A percentile compares a stretch with the other conserved stretches of the same genome.
Evolutionary conservation across 2,888 invertebrate species (phyloP).

Genomic region (Thumatha senex): DNA sequence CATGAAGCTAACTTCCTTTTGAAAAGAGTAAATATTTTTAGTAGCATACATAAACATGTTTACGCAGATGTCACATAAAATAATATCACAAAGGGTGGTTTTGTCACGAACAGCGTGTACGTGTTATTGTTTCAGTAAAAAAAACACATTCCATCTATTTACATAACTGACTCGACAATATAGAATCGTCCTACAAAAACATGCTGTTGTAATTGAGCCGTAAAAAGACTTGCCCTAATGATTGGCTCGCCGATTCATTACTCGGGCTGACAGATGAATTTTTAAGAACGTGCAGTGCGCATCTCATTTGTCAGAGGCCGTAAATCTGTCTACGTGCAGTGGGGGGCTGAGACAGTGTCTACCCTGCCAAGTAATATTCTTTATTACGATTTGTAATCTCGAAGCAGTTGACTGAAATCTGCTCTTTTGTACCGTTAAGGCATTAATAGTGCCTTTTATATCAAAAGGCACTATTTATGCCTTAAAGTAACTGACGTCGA

Average conservation of each 20-base stretch:
- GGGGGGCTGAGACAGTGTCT: conserved; percentile 9
- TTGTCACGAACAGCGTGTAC: no score
- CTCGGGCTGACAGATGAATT: conserved; percentile 61
- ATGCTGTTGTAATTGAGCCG: conserved; percentile 24
- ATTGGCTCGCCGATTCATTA: conserved; percentile 55
- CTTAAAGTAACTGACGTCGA: no score
- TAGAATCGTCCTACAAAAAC: conserved; percentile 12
- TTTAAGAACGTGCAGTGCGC: conserved; percentile 47
- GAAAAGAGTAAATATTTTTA: no score
- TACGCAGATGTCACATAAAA: no score
- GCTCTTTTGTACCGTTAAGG: not conserved
- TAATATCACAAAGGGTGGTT: no score
- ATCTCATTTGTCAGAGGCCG: conserved; percentile 48
- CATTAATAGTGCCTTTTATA: no score
- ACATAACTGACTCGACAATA: conserved; percentile 7
- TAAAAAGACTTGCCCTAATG: conserved; percentile 45
- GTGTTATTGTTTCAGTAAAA: not conserved
- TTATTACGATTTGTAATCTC: conserved; percentile 1
- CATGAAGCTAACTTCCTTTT: no score
- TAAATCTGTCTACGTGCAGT: conserved; percentile 36
- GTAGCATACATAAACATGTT: no score
- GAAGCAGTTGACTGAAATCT: not conserved
- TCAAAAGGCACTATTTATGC: no score
- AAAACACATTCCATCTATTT: not conserved
- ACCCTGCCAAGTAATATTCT: not conserved